Conservation (phyloP, 2,888 invertebrate genomes). For the Toxonevra muliebris region DNA sequence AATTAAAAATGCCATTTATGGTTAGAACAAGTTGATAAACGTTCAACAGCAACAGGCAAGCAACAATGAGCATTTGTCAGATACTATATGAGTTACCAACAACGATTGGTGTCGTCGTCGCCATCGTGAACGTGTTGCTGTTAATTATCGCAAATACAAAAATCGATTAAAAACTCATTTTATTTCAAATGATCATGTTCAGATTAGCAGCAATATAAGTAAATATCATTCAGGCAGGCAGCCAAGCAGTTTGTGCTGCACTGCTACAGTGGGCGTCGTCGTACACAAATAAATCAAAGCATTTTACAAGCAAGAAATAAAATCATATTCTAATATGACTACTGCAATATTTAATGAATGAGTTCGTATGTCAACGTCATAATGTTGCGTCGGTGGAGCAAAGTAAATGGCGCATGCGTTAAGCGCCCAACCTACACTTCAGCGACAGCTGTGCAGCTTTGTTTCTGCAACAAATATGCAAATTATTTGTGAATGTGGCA, state of each 20-base stretch:
- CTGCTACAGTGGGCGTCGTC: not conserved
- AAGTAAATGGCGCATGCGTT: constrained; percentile 9
- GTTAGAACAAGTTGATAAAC: not conserved
- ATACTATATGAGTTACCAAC: not conserved
- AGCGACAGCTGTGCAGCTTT: not conserved
- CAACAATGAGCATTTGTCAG: not conserved
- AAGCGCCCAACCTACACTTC: not conserved
- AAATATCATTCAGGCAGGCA: not conserved
- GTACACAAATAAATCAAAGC: not conserved
- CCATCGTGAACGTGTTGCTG: not conserved
- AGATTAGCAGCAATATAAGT: not conserved
- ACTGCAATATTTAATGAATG: no score
- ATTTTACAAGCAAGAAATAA: no score
- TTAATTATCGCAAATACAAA: constrained; percentile 13
- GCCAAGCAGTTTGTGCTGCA: not conserved
- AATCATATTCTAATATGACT: no score
- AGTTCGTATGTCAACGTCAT: no score
- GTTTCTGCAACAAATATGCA: not conserved
- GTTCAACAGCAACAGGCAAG: not conserved
- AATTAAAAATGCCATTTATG: not conserved
- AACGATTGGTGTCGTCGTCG: no score
- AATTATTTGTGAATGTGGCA: not conserved
- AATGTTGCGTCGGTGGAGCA: not conserved
- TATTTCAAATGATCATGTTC: constrained; percentile 30
- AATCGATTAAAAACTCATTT: constrained; percentile 42